These are phyloP conservation scores for Platorchestia sp. DNA, from an alignment of 1,140 invertebrate species.

Conservation along the genomic window DNA sequence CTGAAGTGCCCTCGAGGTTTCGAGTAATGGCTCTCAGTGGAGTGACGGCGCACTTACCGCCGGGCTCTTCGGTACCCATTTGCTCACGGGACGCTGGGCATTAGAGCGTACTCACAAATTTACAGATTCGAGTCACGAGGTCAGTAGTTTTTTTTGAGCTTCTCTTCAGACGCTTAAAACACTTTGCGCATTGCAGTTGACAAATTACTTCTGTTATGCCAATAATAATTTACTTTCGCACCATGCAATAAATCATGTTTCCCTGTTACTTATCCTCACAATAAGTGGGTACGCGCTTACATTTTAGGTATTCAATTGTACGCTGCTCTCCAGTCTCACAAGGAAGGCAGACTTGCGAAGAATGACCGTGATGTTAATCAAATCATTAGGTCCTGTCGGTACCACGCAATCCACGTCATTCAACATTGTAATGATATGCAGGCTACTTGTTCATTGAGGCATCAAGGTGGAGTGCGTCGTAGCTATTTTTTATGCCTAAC, in stretches of 20 bases:
- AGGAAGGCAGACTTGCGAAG: neutral
- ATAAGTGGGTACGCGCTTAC: neutral
- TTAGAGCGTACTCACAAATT: neutral
- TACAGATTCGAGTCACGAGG: neutral
- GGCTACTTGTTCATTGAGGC: slow-evolving; percentile 15
- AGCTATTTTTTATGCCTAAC: neutral
- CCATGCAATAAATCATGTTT: neutral
- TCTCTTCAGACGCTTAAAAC: neutral
- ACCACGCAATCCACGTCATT: neutral
- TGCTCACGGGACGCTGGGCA: neutral
- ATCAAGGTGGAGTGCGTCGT: neutral
- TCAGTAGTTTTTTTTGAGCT: neutral
- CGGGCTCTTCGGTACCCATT: too few species aligned
- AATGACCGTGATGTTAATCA: neutral
- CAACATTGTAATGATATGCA: slow-evolving; percentile 32
- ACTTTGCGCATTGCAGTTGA: neutral
- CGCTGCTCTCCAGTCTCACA: neutral
- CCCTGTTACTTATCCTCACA: neutral
- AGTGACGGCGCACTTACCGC: too few species aligned
- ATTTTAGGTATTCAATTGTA: slow-evolving; percentile 2
- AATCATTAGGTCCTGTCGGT: neutral
- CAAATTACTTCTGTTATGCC: neutral
- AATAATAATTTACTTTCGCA: neutral
- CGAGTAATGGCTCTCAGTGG: too few species aligned
- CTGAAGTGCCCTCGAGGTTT: too few species aligned